Evolutionary conservation across 2,113 vertebrate species (phyloP).

Genomic region (Chauna torquata): DNA sequence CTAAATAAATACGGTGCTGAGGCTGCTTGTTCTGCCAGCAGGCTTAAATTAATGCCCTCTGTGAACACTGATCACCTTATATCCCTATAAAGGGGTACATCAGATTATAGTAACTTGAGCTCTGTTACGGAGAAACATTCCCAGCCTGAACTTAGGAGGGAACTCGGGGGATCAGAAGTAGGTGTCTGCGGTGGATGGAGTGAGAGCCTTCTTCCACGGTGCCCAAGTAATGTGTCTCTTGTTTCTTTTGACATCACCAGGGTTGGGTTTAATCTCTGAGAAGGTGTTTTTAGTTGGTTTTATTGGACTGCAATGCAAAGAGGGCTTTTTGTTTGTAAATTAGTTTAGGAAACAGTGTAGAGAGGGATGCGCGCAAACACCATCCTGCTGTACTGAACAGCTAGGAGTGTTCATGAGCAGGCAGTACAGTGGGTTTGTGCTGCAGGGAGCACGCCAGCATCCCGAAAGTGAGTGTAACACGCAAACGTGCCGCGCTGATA

Average conservation of each 20-base stretch:
- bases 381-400: neutral
- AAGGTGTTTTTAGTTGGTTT: rapidly evolving
- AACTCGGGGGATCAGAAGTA: rapidly evolving
- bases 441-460: rapidly evolving
- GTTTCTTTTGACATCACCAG: rapidly evolving
- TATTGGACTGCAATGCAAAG: neutral
- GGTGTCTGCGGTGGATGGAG: rapidly evolving
- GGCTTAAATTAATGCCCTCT: neutral
- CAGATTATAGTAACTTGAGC: neutral
- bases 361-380: rapidly evolving
- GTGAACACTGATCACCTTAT: rapidly evolving
- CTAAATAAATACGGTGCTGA: neutral
- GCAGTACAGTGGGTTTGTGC: neutral
- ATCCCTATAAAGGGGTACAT: neutral
- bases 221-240: rapidly evolving
- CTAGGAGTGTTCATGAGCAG: neutral
- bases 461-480: neutral
- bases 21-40: neutral
- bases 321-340: neutral
- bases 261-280: neutral
- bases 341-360: neutral
- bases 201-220: rapidly evolving
- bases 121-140: rapidly evolving
- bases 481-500: neutral
- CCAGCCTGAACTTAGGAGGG: neutral